These are phyloP conservation scores for Lateolabrax maculatus DNA, from an alignment of 2,797 vertebrate species.

Conservation along the genomic window DNA sequence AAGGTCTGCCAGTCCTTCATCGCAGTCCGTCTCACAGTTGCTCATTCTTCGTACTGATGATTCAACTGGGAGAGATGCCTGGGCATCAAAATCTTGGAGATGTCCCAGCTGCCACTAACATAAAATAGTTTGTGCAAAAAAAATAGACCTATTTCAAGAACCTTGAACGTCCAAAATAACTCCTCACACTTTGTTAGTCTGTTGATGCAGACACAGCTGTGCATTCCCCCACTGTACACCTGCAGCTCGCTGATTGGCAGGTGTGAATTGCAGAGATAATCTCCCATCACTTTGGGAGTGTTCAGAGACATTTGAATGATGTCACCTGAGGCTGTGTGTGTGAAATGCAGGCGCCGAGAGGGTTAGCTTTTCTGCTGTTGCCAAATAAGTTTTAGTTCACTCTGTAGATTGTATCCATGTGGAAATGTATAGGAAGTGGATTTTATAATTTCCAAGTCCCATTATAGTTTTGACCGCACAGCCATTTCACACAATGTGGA, in stretches of 20 bases:
- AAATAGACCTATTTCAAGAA: background rate
- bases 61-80: slow-evolving; percentile 18
- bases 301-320: slow-evolving; percentile 63
- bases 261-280: slow-evolving; percentile 68
- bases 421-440: background rate
- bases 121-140: background rate
- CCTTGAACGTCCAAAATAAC: slow-evolving; percentile 37
- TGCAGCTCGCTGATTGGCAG: slow-evolving; percentile 70
- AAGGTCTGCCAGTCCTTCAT: slow-evolving; percentile 7
- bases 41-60: slow-evolving; percentile 13
- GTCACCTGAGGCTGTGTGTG: slow-evolving; percentile 51
- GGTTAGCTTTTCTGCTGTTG: background rate
- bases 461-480: background rate
- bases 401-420: background rate
- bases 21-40: background rate
- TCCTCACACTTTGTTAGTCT: slow-evolving; percentile 16
- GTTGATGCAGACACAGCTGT: slow-evolving; percentile 50
- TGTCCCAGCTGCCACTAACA: slow-evolving; percentile 23
- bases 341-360: slow-evolving; percentile 24
- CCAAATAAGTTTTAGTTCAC: slow-evolving; percentile 10
- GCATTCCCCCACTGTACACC: slow-evolving; percentile 45
- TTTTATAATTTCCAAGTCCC: background rate
- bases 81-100: slow-evolving; percentile 19
- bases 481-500: background rate
- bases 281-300: slow-evolving; percentile 52